phyloP scores from a whole-genome alignment of 2,888 invertebrate genomes.

The Mythimna pallens region DNA sequence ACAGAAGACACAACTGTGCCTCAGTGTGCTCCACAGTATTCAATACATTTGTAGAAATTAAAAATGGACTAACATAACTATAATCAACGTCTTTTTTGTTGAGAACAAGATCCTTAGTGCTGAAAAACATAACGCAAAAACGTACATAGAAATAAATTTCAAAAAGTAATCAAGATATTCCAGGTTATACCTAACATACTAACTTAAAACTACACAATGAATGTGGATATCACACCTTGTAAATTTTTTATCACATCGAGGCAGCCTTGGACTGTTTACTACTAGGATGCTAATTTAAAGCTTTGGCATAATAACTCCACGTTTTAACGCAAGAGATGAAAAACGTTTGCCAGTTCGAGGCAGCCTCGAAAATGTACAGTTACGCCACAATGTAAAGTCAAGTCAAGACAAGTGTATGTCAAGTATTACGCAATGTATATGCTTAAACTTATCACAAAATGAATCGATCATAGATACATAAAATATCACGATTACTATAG shows the following conservation, averaged over 20 bases:
- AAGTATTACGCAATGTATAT: slow-evolving; percentile 20
- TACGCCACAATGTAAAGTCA: slow-evolving; percentile 9
- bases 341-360: not conserved
- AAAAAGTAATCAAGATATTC: too few relatives aligned
- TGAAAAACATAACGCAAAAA: not conserved
- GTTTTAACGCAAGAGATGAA: slow-evolving; percentile 1
- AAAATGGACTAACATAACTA: not conserved
- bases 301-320: not conserved
- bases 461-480: not conserved
- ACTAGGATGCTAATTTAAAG: not conserved
- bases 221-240: not conserved
- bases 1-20: too few relatives aligned
- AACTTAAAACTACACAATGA: slow-evolving; percentile 2
- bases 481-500: not conserved
- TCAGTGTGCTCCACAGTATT: not conserved
- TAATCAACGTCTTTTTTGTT: not conserved
- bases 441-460: slow-evolving; percentile 7
- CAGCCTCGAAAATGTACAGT: slow-evolving; percentile 15
- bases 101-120: not conserved
- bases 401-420: too few relatives aligned
- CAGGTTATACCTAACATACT: not conserved
- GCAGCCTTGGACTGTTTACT: not conserved
- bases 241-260: not conserved
- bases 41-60: slow-evolving; percentile 1
- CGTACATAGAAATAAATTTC: not conserved